These are phyloP conservation scores for Leucosticte australis DNA, from an alignment of 2,113 vertebrate genomes.

Conservation along the genomic window DNA sequence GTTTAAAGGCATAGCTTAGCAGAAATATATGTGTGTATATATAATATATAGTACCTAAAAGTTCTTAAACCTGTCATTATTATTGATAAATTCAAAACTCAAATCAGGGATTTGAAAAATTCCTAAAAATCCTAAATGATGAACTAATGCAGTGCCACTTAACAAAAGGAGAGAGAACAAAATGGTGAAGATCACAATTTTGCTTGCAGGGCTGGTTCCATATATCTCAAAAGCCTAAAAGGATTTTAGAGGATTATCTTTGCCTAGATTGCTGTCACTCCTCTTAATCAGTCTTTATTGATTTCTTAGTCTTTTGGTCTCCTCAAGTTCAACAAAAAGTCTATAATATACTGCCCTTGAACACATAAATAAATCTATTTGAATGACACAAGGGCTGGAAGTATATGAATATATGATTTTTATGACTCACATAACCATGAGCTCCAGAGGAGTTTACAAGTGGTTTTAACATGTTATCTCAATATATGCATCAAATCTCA, in stretches of 20 bases:
- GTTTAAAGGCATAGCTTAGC: neutral
- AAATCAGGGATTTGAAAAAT: neutral
- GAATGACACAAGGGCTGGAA: neutral
- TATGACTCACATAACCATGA: neutral
- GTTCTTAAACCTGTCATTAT: neutral
- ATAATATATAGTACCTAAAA: neutral
- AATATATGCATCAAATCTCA: neutral
- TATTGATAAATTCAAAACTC: neutral
- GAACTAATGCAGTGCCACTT: neutral
- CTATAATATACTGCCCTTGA: constrained; percentile 46
- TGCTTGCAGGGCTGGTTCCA: constrained; percentile 31
- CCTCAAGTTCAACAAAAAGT: constrained; percentile 79
- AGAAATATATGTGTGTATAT: neutral
- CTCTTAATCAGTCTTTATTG: constrained; percentile 89
- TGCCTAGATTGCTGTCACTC: constrained; percentile 82
- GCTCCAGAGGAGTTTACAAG: neutral
- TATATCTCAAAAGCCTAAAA: constrained; percentile 75
- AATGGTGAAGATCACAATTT: constrained; percentile 21
- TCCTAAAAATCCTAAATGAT: neutral
- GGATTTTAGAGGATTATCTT: constrained; percentile 86
- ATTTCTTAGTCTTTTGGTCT: constrained; percentile 81
- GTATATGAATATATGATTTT: neutral
- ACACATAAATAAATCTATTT: constrained; percentile 24
- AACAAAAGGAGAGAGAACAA: neutral
- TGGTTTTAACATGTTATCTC: neutral